These are phyloP conservation scores for Naso thynnoides DNA, from an alignment of 2,797 vertebrate genomes.

Conservation along the genomic window DNA sequence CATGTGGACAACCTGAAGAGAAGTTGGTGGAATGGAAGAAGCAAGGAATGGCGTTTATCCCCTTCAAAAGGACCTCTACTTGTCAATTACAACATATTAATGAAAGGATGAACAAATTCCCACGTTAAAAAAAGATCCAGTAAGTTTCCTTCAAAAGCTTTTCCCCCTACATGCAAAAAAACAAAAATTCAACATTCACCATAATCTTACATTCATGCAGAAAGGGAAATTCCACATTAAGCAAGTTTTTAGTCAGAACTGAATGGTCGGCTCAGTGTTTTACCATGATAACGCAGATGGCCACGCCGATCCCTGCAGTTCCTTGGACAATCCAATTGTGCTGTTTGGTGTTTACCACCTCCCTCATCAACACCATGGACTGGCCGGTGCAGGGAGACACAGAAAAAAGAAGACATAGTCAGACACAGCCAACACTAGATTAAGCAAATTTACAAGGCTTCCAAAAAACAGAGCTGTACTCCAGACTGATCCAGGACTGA, in stretches of 20 bases:
- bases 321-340: slow-evolving; percentile 76
- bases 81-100: no score
- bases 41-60: background rate
- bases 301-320: slow-evolving; percentile 70
- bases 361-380: slow-evolving; percentile 76
- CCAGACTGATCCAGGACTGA: background rate
- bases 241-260: background rate
- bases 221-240: background rate
- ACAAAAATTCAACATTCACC: background rate
- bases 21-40: slow-evolving; percentile 1
- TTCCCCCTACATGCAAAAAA: background rate
- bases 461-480: slow-evolving; percentile 12
- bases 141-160: background rate
- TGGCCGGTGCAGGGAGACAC: slow-evolving; percentile 42
- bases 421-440: background rate
- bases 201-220: background rate
- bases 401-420: slow-evolving; percentile 5
- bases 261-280: slow-evolving; percentile 1
- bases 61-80: no score
- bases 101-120: no score
- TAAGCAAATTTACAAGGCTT: background rate
- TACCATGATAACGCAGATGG: slow-evolving; percentile 79
- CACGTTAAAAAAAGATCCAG: no score
- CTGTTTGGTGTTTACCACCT: slow-evolving; percentile 71
- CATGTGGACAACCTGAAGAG: slow-evolving; percentile 85